Conservation (phyloP, 2,888 invertebrate species). For the Netelia inedita region DNA sequence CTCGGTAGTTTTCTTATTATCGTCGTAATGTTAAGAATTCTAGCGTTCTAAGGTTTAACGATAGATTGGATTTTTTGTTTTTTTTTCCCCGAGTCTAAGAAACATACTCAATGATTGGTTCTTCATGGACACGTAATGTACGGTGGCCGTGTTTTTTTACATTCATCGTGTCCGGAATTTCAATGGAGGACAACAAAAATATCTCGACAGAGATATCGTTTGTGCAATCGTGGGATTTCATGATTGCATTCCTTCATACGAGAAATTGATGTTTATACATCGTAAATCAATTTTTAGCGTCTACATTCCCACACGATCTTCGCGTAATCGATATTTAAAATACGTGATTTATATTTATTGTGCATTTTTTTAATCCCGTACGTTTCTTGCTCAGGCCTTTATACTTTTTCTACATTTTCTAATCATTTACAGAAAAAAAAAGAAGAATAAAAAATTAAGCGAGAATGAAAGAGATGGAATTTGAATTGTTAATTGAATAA, state of each 20-base stretch:
- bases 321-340: slow-evolving; percentile 50
- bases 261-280: slow-evolving; percentile 3
- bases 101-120: slow-evolving; percentile 19
- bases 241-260: slow-evolving; percentile 2
- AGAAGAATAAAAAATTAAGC: background rate
- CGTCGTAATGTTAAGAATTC: slow-evolving; percentile 60
- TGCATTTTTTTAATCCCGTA: slow-evolving; percentile 50
- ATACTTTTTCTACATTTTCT: slow-evolving; percentile 68
- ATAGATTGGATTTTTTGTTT: slow-evolving; percentile 21
- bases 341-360: slow-evolving; percentile 57
- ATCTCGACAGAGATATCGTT: slow-evolving; percentile 34
- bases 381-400: slow-evolving; percentile 26
- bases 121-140: slow-evolving; percentile 29
- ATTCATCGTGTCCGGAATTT: slow-evolving; percentile 16
- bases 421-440: slow-evolving; percentile 57
- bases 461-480: slow-evolving; percentile 16
- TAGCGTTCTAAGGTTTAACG: slow-evolving; percentile 53
- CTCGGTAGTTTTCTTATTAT: slow-evolving; percentile 61
- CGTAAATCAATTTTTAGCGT: slow-evolving; percentile 35
- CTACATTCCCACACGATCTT: slow-evolving; percentile 62
- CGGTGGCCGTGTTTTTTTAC: slow-evolving; percentile 21
- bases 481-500: slow-evolving; percentile 24
- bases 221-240: slow-evolving; percentile 10
- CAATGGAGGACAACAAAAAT: slow-evolving; percentile 20
- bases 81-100: slow-evolving; percentile 32